Evolutionary conservation across 2,113 vertebrate genomes (phyloP).

Genomic region (Halcyon senegalensis): DNA sequence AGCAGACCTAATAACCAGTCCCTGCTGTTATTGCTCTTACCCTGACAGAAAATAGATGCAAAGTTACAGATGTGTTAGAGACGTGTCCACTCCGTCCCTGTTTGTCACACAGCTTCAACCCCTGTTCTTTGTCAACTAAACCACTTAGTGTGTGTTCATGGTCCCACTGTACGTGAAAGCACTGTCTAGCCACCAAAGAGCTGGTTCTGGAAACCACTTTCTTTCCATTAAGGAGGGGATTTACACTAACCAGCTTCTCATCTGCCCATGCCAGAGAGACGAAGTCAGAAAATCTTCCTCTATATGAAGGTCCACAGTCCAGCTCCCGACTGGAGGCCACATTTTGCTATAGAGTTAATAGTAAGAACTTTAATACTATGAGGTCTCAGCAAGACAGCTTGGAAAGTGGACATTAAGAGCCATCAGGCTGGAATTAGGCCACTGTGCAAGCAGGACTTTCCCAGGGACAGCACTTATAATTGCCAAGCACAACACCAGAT

Average conservation of each 20-base stretch:
- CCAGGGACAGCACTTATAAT: neutral
- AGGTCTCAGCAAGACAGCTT: neutral
- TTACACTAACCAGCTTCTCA: neutral
- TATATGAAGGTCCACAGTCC: neutral
- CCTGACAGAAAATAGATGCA: neutral
- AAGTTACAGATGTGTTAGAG: neutral
- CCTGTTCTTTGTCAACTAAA: neutral
- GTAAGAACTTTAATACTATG: neutral
- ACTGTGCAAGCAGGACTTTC: conserved; percentile 50
- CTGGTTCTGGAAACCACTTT: neutral
- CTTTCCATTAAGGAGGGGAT: neutral
- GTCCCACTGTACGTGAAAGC: neutral
- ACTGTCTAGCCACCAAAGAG: neutral
- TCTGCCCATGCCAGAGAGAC: rapidly evolving
- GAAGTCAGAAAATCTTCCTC: neutral
- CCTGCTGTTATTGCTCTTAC: neutral
- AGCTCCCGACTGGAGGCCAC: neutral
- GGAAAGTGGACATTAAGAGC: neutral
- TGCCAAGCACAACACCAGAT: conserved; percentile 2
- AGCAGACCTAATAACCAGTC: neutral
- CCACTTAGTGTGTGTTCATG: neutral
- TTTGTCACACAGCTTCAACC: neutral
- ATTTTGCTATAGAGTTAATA: neutral
- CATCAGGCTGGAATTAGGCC: conserved; percentile 28
- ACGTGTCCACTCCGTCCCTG: rapidly evolving